Percentiles rank a stretch among this genome's conserved stretches.
phyloP scores from a whole-genome alignment of 2,113 vertebrate species.

The Chunga burmeisteri region DNA sequence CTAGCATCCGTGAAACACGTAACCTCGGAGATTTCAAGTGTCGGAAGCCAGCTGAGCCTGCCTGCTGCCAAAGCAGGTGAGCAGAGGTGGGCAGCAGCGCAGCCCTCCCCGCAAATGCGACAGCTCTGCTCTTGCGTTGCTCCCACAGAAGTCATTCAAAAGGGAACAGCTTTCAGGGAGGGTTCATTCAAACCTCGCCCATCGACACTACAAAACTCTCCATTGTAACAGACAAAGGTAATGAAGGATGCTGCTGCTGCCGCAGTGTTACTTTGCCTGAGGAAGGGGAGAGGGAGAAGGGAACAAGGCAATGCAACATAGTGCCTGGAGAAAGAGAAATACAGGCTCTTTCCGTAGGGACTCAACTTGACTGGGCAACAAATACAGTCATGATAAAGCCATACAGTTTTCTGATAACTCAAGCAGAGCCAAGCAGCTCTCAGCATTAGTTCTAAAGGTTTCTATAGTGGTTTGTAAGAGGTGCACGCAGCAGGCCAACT shows the following conservation, averaged over 20 bases:
- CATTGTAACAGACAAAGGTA: not conserved
- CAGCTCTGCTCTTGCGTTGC: not conserved
- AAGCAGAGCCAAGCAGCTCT: not conserved
- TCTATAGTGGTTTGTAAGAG: not conserved
- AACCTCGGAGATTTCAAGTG: rapidly evolving
- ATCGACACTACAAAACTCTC: not conserved
- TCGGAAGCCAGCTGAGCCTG: not conserved
- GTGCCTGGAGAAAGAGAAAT: not conserved
- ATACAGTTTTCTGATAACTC: not conserved
- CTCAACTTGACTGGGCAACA: not conserved
- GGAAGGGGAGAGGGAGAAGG: not conserved
- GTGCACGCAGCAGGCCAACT: not conserved
- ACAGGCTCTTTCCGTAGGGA: not conserved
- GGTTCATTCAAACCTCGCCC: not conserved
- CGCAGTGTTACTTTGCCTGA: not conserved
- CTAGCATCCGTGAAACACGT: not conserved
- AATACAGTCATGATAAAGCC: not conserved
- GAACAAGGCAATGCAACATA: not conserved
- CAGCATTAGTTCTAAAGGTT: not conserved
- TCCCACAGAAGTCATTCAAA: not conserved
- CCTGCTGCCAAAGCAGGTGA: not conserved
- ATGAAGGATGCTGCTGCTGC: not conserved
- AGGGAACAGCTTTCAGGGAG: too few relatives aligned
- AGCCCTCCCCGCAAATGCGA: not conserved
- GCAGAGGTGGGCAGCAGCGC: not conserved